Base-by-base conservation (phyloP, 1,140 invertebrate species). In the Epicauta chinensis region DNA sequence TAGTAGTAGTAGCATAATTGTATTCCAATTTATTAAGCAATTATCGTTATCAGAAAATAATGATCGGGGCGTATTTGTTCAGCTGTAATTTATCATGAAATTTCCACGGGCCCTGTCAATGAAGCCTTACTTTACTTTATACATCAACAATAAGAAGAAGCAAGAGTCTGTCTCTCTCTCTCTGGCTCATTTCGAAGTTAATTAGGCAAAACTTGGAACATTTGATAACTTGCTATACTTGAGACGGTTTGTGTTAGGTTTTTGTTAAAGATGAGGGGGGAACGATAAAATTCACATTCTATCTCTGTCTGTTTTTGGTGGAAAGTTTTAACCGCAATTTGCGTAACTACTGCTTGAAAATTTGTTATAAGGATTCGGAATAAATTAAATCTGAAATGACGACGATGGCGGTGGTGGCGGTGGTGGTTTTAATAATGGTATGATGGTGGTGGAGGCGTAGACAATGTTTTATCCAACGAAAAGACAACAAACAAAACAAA, bases 241-340 rank as follows among this genome's bases (percentile, higher is more conserved):
- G 23, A 23, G 23, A 23, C 23, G 23, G 23, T 23, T 3, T 23
- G 4, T 23, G 23, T 3, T 23, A n/a, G 23, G 23, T 23, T 3
- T 23, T 5, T 23, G 23, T 23, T 7, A 23, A 30, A 50, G 23
- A 49, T 47, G 46, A 48, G 51, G 50, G 50, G 48, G 38, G 48
- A 55, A 44, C 56, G 56, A 59, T 59, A 59, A 59, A 59, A 59
- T 56, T 59, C 41, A 39, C 57, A 43, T 43, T n/a, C 3, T 13
- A 13, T 12, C 37, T 15, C 37, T 6, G 42, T 16, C 47, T 36
- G 44, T 30, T 14, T 30, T 40, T 31, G 34, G 41, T 47, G 48
- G 50, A 59, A 59, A 59, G 49, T 59, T 59, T 59, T 40, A 51
- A 56, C 58, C 58, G 58, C 53, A 59, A 59, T 59, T 59, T 59